Percentiles rank a stretch among this genome's conserved stretches.
phyloP scores from a whole-genome alignment of 2,888 invertebrate genomes.

The Cactoblastis cactorum region DNA sequence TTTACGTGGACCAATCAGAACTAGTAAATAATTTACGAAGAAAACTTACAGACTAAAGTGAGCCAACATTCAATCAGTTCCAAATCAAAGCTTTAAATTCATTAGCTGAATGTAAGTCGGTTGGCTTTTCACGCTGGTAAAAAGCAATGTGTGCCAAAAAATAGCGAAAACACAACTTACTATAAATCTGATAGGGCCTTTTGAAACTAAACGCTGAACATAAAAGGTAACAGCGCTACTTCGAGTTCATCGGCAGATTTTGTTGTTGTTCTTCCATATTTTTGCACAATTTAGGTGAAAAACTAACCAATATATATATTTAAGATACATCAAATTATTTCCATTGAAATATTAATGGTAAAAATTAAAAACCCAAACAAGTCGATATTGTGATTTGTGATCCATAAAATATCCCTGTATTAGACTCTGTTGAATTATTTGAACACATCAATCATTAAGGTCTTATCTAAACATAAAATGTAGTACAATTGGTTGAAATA shows the following conservation, averaged over 20 bases:
- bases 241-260: no score
- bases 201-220: no score
- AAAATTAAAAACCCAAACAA: conserved; percentile 43
- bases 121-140: conserved; percentile 15
- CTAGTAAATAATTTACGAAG: conserved; percentile 36
- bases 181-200: no score
- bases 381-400: conserved; percentile 38
- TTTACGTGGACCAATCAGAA: conserved; percentile 55
- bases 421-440: conserved; percentile 73
- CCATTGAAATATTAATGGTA: conserved; percentile 15
- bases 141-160: neutral
- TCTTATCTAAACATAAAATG: conserved; percentile 48
- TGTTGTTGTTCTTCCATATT: neutral
- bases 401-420: conserved; percentile 78
- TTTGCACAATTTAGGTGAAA: neutral
- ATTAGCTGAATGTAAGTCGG: conserved; percentile 41
- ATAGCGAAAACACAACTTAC: neutral
- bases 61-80: conserved; percentile 68
- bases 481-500: neutral
- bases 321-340: conserved; percentile 21
- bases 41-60: conserved; percentile 54
- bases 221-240: no score
- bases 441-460: conserved; percentile 63
- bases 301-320: neutral
- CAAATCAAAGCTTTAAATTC: conserved; percentile 75